Evolutionary conservation across 2,797 vertebrate genomes (phyloP).

Genomic region (Neosilurus mollespiculum): DNA sequence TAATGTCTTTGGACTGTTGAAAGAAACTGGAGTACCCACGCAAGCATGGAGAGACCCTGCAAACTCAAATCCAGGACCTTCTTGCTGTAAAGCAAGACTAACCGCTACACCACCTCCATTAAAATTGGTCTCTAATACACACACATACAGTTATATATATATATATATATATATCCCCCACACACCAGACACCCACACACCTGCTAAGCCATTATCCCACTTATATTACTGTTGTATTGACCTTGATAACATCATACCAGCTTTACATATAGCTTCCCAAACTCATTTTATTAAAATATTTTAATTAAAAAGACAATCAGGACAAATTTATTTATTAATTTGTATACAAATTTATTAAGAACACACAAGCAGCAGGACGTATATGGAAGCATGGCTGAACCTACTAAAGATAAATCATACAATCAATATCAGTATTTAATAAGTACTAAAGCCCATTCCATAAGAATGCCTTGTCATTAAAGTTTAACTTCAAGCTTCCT

Average conservation of each 20-base stretch:
- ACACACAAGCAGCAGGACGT: slow-evolving; percentile 58
- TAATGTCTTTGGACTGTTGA: too few species aligned
- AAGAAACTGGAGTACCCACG: too few species aligned
- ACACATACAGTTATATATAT: too few species aligned
- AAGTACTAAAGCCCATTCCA: slow-evolving; percentile 68
- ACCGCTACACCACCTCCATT: too few species aligned
- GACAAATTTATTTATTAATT: slow-evolving; percentile 33
- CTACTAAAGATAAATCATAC: slow-evolving; percentile 55
- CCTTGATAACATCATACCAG: neutral
- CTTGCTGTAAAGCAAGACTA: too few species aligned
- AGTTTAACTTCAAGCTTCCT: slow-evolving; percentile 44
- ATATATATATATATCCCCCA: too few species aligned
- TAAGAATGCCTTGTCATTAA: slow-evolving; percentile 71
- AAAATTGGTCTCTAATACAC: too few species aligned
- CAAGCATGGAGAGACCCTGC: too few species aligned
- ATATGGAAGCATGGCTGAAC: slow-evolving; percentile 52
- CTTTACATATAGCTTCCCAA: neutral
- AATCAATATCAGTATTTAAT: slow-evolving; percentile 60
- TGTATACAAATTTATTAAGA: slow-evolving; percentile 66
- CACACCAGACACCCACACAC: neutral
- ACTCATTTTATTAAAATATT: neutral
- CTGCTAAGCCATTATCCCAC: neutral
- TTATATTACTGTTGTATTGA: neutral
- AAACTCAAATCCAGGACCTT: too few species aligned
- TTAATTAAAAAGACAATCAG: slow-evolving; percentile 21